Base-by-base conservation (phyloP, 35 echinoderm and acorn worm genomes). In the Eucidaris tribuloides region DNA sequence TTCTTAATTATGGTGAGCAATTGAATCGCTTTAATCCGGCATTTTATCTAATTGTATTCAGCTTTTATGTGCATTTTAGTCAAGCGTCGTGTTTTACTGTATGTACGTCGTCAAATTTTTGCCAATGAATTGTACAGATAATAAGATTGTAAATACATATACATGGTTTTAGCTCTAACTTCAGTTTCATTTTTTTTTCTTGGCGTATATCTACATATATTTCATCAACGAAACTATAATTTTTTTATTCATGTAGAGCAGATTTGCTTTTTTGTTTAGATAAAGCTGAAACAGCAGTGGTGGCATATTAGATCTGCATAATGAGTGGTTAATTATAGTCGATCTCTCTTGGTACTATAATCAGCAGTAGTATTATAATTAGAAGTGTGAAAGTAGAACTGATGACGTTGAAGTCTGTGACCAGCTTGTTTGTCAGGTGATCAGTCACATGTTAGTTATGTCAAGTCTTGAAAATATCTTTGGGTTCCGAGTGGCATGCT, bases 41-140 rank as follows among this genome's bases (percentile, higher is more conserved):
- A 74, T 74, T 44, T 74, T 43, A 74, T 18, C 36, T 23, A 29
- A 41, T 43, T 74, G 68, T 74, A 74, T 74, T 74, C 68, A 74
- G 29, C 35, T 74, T 14, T 74, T 74, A n/a, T n/a, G 68, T 74
- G 68, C 68, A 74, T 38, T 74, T 74, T 74, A 74, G 68, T 35
- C 68, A 74, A 43, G 44, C 29, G 33, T 74, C 68, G 22, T 32
- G 68, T 74, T 41, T 74, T 74, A 74, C 35, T 44, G 35, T 20
- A 24, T 74, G 36, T 74, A 41, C 37, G 68, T 74, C 68, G 24
- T 74, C 9, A 52, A 40, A 74, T 42, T 17, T 74, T 74, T 74
- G 68, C 68, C 68, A 74, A 74, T 74, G 68, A 44, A 40, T 74
- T 74, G 68, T 74, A 74, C 68, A 74, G 68, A 74, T 42, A 74